Conservation (phyloP, 23 tunicate genomes). For the Halocynthia roretzi region DNA sequence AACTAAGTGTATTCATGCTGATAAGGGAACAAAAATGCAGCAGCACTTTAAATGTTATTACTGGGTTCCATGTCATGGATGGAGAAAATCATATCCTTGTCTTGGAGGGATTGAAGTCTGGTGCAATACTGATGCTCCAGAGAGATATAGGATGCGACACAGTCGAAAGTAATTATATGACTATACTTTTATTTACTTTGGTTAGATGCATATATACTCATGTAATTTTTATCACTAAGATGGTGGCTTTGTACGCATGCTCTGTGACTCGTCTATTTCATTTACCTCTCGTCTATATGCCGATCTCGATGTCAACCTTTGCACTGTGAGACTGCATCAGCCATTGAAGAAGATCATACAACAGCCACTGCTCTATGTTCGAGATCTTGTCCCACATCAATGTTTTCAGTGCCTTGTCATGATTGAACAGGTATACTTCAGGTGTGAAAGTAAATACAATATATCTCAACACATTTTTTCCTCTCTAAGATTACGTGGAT, state of each 20-base stretch:
- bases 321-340: constrained; percentile 75
- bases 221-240: background rate
- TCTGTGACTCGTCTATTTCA: constrained; percentile 67
- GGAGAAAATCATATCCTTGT: constrained; percentile 79
- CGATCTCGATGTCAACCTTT: constrained; percentile 70
- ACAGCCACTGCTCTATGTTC: constrained; percentile 77
- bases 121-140: constrained; percentile 16
- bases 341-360: constrained; percentile 36
- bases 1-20: background rate
- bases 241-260: constrained; percentile 13
- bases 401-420: constrained; percentile 66
- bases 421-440: constrained; percentile 42
- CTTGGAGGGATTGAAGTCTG: constrained; percentile 50
- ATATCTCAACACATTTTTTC: background rate
- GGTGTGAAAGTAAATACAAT: background rate
- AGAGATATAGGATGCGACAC: constrained; percentile 5
- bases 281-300: constrained; percentile 54
- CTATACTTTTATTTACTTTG: background rate
- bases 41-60: constrained; percentile 57
- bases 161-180: constrained; percentile 3
- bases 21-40: constrained; percentile 57
- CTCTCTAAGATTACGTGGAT: constrained; percentile 40
- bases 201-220: background rate
- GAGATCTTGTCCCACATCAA: constrained; percentile 67
- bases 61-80: constrained; percentile 90